phyloP scores from a whole-genome alignment of 2,113 vertebrate genomes.

The Hyla sarda region DNA sequence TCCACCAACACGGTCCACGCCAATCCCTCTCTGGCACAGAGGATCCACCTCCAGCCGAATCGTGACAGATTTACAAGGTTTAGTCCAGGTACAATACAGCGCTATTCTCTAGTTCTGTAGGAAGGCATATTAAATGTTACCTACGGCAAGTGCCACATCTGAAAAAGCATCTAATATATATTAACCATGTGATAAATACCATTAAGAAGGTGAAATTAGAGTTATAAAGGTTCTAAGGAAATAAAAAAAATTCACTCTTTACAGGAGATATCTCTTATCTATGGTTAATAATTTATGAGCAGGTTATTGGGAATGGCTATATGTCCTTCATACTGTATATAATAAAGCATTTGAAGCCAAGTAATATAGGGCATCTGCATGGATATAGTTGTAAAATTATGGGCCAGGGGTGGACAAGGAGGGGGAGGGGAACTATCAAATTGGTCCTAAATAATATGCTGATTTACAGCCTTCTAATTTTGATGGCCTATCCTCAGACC shows the following conservation, averaged over 20 bases:
- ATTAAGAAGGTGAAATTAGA: conserved; percentile 4
- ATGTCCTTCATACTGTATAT: background rate
- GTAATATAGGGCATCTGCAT: background rate
- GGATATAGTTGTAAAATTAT: background rate
- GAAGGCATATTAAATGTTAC: conserved; percentile 29
- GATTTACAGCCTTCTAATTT: too few relatives aligned
- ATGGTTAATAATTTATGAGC: conserved; percentile 2
- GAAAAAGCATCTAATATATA: background rate
- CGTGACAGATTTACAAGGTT: conserved; percentile 40
- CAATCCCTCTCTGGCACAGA: too few relatives aligned
- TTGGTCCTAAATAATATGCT: too few relatives aligned
- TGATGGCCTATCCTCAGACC: too few relatives aligned
- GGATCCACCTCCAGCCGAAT: too few relatives aligned
- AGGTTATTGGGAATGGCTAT: background rate
- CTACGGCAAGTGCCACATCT: background rate
- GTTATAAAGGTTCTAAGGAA: background rate
- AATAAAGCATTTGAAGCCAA: background rate
- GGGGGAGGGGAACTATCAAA: too few relatives aligned
- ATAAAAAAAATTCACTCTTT: background rate
- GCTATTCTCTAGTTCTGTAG: background rate
- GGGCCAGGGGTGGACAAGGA: too few relatives aligned
- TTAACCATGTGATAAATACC: conserved; percentile 9
- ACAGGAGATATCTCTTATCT: background rate
- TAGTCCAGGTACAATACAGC: background rate
- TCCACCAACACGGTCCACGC: too few relatives aligned